Evolutionary conservation across 2,888 invertebrate species (phyloP).

Genomic region (Carterocephalus palaemon): DNA sequence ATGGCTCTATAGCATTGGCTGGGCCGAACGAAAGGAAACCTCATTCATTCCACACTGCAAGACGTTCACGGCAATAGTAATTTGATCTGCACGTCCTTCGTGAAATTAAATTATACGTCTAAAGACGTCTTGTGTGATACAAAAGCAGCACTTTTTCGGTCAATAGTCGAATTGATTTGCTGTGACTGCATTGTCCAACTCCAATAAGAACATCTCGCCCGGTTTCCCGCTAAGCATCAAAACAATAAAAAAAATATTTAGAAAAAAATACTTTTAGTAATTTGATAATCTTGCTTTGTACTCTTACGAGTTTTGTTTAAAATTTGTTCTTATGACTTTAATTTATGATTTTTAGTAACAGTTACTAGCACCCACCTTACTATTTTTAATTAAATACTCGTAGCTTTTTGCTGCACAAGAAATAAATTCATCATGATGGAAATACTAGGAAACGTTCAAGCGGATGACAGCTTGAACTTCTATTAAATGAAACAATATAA

Average conservation of each 20-base stretch:
- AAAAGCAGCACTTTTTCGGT: slow-evolving; percentile 24
- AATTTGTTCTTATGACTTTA: too few species aligned
- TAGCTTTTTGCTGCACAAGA: too few species aligned
- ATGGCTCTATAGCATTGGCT: background rate
- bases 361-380: too few species aligned
- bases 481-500: too few species aligned
- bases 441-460: too few species aligned
- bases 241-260: slow-evolving; percentile 15
- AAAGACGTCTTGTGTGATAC: slow-evolving; percentile 34
- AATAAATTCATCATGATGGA: too few species aligned
- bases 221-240: slow-evolving; percentile 9
- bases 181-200: slow-evolving; percentile 26
- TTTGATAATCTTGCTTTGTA: too few species aligned
- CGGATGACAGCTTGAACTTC: too few species aligned
- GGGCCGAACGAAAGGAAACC: slow-evolving; percentile 34
- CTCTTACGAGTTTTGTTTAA: too few species aligned
- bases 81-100: slow-evolving; percentile 59
- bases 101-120: slow-evolving; percentile 55
- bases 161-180: slow-evolving; percentile 27
- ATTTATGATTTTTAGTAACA: too few species aligned
- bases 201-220: slow-evolving; percentile 24
- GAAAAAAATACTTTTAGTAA: too few species aligned
- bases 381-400: too few species aligned
- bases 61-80: slow-evolving; percentile 56
- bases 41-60: slow-evolving; percentile 56